These are phyloP conservation scores for Stenichneumon culpator DNA, from an alignment of 2,888 invertebrate genomes.

Conservation along the genomic window DNA sequence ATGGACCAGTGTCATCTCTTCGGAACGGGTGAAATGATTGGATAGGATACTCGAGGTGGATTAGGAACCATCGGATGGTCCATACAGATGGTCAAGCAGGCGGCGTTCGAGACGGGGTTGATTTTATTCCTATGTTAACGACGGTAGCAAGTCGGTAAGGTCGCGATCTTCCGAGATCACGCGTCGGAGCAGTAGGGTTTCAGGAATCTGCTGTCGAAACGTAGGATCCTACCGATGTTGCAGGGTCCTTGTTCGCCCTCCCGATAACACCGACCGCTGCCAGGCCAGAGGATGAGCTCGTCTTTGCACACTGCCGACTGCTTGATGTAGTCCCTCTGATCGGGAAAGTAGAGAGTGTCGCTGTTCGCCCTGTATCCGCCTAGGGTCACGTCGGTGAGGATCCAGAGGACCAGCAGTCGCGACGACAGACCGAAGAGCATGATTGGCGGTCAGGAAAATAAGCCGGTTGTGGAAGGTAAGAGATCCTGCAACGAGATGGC, in stretches of 20 bases:
- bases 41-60: too few species aligned
- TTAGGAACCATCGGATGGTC: background rate
- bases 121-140: conserved; percentile 1
- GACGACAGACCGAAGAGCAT: conserved; percentile 12
- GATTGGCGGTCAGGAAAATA: background rate
- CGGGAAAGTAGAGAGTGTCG: conserved; percentile 74
- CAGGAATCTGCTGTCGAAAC: conserved; percentile 66
- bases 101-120: background rate
- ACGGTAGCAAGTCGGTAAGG: conserved; percentile 13
- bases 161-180: background rate
- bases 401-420: conserved; percentile 43
- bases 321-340: conserved; percentile 74
- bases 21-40: background rate
- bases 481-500: conserved; percentile 23
- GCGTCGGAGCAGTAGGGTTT: conserved; percentile 69
- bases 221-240: conserved; percentile 72
- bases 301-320: conserved; percentile 60
- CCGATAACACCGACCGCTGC: conserved; percentile 73
- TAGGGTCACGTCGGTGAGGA: conserved; percentile 27
- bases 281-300: conserved; percentile 73
- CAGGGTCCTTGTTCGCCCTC: conserved; percentile 77
- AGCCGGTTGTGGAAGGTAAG: background rate
- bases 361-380: conserved; percentile 10
- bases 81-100: background rate
- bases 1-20: background rate